phyloP scores from a whole-genome alignment of 2,888 invertebrate genomes.

The Deilephila elpenor region DNA sequence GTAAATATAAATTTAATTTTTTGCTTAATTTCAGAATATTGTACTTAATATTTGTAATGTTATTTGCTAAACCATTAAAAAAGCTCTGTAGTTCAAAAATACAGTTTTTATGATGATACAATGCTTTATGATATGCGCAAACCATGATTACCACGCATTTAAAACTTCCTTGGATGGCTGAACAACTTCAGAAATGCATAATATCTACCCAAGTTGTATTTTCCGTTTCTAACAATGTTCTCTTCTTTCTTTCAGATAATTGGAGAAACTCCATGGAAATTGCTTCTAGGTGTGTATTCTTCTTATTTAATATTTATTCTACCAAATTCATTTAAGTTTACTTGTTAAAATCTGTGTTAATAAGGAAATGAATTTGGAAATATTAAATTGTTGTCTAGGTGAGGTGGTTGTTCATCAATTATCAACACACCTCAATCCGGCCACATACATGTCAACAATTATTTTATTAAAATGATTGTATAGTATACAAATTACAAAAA shows the following conservation, averaged over 20 bases:
- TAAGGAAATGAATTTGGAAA: constrained; percentile 69
- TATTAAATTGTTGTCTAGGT: constrained; percentile 76
- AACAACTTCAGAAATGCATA: constrained; percentile 37
- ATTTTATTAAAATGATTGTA: no score
- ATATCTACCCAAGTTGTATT: neutral
- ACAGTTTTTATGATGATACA: constrained; percentile 71
- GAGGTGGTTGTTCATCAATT: constrained; percentile 74
- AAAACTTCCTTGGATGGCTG: constrained; percentile 85
- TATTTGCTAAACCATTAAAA: neutral
- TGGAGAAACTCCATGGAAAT: neutral
- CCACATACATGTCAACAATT: constrained; percentile 59
- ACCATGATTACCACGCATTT: constrained; percentile 83
- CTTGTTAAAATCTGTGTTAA: constrained; percentile 59
- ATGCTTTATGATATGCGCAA: constrained; percentile 81
- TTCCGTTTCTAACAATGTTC: neutral
- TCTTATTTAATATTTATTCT: neutral
- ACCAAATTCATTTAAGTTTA: constrained; percentile 56
- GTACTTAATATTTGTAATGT: no score
- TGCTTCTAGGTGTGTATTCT: constrained; percentile 7
- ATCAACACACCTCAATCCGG: constrained; percentile 81
- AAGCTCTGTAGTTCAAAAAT: neutral
- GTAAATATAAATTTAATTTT: neutral
- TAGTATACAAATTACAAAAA: neutral
- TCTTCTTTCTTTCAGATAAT: neutral
- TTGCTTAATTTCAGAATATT: no score